phyloP scores from a whole-genome alignment of 2,113 vertebrate species.

The Galemys pyrenaicus region DNA sequence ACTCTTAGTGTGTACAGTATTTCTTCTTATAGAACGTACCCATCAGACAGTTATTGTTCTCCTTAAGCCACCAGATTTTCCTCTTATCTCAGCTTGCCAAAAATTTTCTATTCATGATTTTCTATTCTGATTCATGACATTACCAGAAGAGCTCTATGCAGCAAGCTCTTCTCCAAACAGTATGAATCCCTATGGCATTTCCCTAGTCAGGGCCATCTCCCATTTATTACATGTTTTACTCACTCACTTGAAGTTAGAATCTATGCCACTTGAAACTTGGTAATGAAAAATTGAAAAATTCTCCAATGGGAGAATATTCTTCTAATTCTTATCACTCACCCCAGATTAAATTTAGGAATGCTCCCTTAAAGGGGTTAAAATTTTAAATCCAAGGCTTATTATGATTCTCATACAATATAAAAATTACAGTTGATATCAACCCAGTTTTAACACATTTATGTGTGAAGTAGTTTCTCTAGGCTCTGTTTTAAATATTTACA shows the following conservation, averaged over 20 bases:
- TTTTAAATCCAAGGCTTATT: conserved; percentile 23
- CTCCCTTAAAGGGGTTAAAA: neutral
- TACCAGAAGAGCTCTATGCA: neutral
- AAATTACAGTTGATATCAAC: neutral
- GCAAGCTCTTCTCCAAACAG: neutral
- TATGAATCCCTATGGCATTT: neutral
- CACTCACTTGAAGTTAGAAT: neutral
- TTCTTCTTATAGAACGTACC: neutral
- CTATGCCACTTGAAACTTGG: neutral
- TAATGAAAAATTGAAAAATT: conserved; percentile 21
- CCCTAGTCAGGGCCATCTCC: neutral
- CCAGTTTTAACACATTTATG: neutral
- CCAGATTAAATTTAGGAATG: neutral
- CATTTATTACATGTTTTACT: neutral
- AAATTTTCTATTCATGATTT: conserved; percentile 22
- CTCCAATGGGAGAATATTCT: neutral
- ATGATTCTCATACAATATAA: conserved; percentile 13
- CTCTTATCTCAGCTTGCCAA: neutral
- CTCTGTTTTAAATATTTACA: neutral
- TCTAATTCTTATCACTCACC: neutral
- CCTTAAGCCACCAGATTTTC: neutral
- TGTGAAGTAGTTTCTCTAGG: conserved; percentile 6
- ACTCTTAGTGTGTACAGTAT: neutral
- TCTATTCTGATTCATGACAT: conserved; percentile 25
- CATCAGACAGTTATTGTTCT: neutral